Conservation (phyloP, 2,888 invertebrate genomes). For the Drosophila greeni region DNA sequence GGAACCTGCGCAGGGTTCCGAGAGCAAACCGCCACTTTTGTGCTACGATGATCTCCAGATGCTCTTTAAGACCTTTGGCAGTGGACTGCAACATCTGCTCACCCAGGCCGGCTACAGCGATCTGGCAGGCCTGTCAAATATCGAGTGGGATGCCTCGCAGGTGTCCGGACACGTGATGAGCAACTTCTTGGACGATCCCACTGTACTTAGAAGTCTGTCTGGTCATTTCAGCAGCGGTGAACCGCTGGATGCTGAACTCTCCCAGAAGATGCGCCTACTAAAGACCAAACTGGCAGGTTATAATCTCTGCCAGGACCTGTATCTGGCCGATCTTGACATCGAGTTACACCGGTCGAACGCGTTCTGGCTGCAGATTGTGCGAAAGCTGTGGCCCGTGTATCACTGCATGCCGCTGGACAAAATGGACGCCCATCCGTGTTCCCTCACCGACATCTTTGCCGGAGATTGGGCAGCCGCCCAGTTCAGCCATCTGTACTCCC, state of each 20-base stretch:
- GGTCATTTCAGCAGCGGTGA: constrained; percentile 87
- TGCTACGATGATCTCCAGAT: constrained; percentile 86
- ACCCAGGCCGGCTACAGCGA: constrained; percentile 90
- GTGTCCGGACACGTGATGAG: constrained; percentile 90
- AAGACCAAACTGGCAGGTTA: constrained; percentile 88
- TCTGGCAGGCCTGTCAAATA: constrained; percentile 89
- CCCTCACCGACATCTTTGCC: constrained; percentile 89
- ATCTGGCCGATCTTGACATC: constrained; percentile 89
- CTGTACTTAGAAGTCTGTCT: constrained; percentile 83
- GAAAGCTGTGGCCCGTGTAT: constrained; percentile 89
- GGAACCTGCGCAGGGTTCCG: constrained; percentile 76
- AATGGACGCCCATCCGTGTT: constrained; percentile 90
- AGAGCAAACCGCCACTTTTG: constrained; percentile 85
- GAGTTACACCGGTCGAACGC: constrained; percentile 87
- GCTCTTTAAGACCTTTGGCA: constrained; percentile 92
- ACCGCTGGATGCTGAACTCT: constrained; percentile 83
- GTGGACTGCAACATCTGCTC: constrained; percentile 90
- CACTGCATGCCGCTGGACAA: constrained; percentile 87
- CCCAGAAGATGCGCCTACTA: constrained; percentile 83
- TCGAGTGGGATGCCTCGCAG: constrained; percentile 96
- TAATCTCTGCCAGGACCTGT: constrained; percentile 89
- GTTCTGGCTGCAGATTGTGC: constrained; percentile 91
- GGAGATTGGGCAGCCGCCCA: constrained; percentile 92
- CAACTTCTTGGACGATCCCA: constrained; percentile 87
- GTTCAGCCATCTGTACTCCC: constrained; percentile 91